These are phyloP conservation scores for Stenodema calcarata DNA, from an alignment of 2,888 invertebrate genomes.

Conservation along the genomic window DNA sequence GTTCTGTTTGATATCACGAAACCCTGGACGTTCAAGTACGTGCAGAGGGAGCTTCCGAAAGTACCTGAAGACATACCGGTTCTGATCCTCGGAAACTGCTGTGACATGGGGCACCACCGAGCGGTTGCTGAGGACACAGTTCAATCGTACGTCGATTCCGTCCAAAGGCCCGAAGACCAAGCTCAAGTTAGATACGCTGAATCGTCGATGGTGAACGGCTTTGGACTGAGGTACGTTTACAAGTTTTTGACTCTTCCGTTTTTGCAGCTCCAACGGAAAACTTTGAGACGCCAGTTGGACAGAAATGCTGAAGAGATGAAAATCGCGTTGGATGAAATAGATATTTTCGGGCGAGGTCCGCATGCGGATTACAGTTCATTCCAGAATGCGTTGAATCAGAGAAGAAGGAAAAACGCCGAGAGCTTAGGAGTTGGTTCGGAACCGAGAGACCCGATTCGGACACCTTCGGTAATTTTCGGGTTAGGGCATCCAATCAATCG, in stretches of 20 bases:
- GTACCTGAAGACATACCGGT: not conserved
- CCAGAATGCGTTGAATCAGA: not conserved
- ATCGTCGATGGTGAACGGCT: not conserved
- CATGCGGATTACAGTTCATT: not conserved
- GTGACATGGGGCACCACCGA: not conserved
- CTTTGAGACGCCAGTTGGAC: not conserved
- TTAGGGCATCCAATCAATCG: not conserved
- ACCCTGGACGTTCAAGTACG: not conserved
- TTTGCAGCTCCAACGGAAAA: not conserved
- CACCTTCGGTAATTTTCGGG: conserved; percentile 1
- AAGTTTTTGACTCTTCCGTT: not conserved
- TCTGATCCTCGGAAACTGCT: not conserved
- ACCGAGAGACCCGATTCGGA: not conserved
- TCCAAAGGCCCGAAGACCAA: not conserved
- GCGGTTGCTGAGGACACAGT: not conserved
- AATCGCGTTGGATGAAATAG: not conserved
- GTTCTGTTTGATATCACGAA: not conserved
- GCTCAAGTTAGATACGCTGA: not conserved
- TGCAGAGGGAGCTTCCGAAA: not conserved
- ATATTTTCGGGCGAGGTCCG: not conserved
- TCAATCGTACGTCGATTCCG: not conserved
- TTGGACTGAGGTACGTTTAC: not conserved
- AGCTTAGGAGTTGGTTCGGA: not conserved
- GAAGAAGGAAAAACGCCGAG: not conserved
- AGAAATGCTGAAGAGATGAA: not conserved